Evolutionary conservation across 2,113 vertebrate species (phyloP).

Genomic region (Bagarius yarrelli): DNA sequence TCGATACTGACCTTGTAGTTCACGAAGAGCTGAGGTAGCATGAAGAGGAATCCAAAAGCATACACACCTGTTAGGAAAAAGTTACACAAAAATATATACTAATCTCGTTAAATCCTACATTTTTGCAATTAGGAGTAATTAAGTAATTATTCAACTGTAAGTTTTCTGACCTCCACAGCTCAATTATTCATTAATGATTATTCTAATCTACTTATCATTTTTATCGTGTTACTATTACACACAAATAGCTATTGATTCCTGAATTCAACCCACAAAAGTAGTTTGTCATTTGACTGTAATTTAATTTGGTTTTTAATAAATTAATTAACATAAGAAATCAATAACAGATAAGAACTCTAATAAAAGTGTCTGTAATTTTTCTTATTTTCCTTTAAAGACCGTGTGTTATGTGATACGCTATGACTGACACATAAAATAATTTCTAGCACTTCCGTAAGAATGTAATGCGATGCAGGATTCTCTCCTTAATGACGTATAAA

Average conservation of each 20-base stretch:
- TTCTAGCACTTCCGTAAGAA: neutral
- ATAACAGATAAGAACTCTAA: neutral
- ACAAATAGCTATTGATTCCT: neutral
- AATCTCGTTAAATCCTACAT: too few relatives aligned
- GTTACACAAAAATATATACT: too few relatives aligned
- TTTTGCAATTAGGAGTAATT: too few relatives aligned
- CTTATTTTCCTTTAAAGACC: too few relatives aligned
- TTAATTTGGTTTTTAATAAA: neutral
- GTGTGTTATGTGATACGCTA: neutral
- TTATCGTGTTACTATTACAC: too few relatives aligned
- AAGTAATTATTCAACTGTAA: too few relatives aligned
- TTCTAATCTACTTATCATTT: too few relatives aligned
- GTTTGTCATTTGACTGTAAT: neutral
- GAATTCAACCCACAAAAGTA: neutral
- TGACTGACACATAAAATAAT: neutral
- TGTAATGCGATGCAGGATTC: neutral
- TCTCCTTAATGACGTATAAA: neutral
- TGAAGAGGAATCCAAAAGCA: constrained; percentile 97
- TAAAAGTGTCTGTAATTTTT: neutral
- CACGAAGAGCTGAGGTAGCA: constrained; percentile 97
- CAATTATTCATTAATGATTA: too few relatives aligned
- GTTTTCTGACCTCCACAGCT: too few relatives aligned
- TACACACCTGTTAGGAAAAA: constrained; percentile 80
- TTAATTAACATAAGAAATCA: neutral
- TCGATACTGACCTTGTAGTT: constrained; percentile 89